Percentiles rank a stretch among this genome's conserved stretches.
Evolutionary conservation across 2,797 vertebrate species (phyloP).

Genomic region (Melanotaenia maccullochi): DNA sequence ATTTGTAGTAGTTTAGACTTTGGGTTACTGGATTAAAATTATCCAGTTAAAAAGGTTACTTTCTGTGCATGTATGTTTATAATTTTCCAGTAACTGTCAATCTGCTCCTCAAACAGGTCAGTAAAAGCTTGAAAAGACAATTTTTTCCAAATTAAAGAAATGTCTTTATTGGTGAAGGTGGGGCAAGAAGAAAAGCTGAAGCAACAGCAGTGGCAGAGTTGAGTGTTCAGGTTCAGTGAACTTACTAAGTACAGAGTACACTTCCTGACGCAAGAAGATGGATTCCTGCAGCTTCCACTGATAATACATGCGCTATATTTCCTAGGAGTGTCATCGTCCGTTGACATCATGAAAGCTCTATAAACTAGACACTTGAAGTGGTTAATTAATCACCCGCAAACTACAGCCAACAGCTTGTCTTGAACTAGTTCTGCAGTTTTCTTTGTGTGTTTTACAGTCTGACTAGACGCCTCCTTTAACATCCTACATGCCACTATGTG

Average conservation of each 20-base stretch:
- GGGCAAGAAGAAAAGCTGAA: not conserved
- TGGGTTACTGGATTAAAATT: not conserved
- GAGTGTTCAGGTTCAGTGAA: slow-evolving; percentile 14
- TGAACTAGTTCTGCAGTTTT: not conserved
- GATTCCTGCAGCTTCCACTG: not conserved
- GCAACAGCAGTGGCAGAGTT: not conserved
- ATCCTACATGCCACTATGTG: not conserved
- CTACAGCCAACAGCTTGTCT: not conserved
- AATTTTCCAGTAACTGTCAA: not conserved
- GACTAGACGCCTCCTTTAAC: not conserved
- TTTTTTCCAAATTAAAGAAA: too few species aligned
- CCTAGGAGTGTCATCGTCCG: not conserved
- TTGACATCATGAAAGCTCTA: not conserved
- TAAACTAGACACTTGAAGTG: not conserved
- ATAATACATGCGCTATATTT: not conserved
- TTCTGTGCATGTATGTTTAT: not conserved
- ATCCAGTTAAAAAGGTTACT: too few species aligned
- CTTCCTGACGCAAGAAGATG: not conserved
- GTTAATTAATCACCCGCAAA: not conserved
- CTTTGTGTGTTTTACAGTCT: not conserved
- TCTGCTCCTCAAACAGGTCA: not conserved
- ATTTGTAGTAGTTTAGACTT: not conserved
- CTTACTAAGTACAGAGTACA: not conserved
- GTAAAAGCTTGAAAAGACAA: too few species aligned
- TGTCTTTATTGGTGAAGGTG: not conserved